Percentiles rank a stretch among this genome's conserved stretches.
Evolutionary conservation across 2,888 invertebrate species (phyloP).

Genomic region (Philereme transversata): DNA sequence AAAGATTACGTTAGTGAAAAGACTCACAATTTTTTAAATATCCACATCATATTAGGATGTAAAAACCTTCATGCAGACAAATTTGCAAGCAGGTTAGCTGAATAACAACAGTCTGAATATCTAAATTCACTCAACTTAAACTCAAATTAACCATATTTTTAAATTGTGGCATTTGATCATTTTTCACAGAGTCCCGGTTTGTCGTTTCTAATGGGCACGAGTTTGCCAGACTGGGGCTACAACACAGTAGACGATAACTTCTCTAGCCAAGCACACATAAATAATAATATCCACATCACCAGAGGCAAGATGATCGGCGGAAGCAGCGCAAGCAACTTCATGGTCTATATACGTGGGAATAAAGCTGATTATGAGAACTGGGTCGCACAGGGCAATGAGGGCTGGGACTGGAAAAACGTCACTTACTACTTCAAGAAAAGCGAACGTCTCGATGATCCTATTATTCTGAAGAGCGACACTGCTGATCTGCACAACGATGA

Average conservation of each 20-base stretch:
- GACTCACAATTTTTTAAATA: too few species aligned
- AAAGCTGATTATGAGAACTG: conserved; percentile 84
- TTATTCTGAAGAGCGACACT: conserved; percentile 51
- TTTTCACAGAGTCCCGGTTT: conserved; percentile 57
- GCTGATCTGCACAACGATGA: conserved; percentile 49
- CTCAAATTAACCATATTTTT: too few species aligned
- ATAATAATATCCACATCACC: conserved; percentile 62
- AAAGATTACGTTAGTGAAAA: too few species aligned
- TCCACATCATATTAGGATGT: too few species aligned
- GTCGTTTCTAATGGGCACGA: conserved; percentile 46
- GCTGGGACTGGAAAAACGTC: conserved; percentile 58
- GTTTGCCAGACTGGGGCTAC: conserved; percentile 55
- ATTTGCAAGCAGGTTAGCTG: too few species aligned
- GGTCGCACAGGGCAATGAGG: conserved; percentile 80
- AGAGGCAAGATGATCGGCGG: conserved; percentile 88
- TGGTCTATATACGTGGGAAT: conserved; percentile 87
- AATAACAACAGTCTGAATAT: neutral
- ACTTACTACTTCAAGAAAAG: conserved; percentile 58
- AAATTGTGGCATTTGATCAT: neutral
- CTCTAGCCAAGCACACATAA: conserved; percentile 51
- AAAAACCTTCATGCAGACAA: too few species aligned
- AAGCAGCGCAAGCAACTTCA: conserved; percentile 85
- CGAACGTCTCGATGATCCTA: conserved; percentile 45
- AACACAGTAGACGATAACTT: conserved; percentile 52
- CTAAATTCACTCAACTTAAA: neutral